Evolutionary conservation across 2,113 vertebrate species (phyloP), one percentile per base, ranked within the genome.

Genomic region (Tenebrosternarchus preto): DNA sequence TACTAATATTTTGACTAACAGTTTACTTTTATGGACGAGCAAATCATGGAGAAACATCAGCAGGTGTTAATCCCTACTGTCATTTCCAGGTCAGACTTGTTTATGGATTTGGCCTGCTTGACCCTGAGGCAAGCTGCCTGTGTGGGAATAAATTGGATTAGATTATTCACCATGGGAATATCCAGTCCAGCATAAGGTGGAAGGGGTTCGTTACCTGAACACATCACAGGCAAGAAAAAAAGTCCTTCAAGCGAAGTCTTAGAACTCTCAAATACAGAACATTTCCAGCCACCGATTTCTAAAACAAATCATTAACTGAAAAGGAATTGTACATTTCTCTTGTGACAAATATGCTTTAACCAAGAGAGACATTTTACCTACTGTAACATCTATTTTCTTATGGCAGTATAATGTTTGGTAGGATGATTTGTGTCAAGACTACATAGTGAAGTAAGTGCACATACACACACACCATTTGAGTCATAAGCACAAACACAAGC

Each of bases 11-110:
- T 50, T 50, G 43, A 50, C 43, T 50, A 50, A 50, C 43, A 50
- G 12, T 15, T 50, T 50, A 15, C 31, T 4, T 16, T 17, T 1
- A 15, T 66, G 24, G 24, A 63, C 27, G 16, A 63, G 24, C 17
- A 11, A 63, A 63, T 27, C 24, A 63, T 2, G 24, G 56, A 71
- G 50, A 53, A 20, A 4, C 20, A 15, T 25, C 7, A 60, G n/a
- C 56, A 27, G 17, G 15, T 39, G 63, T 56, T 24, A 15, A n/a
- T 56, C 20, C 20, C 25, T 20, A 19, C 9, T 55, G 75, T 9
- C 61, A 53, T 69, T 76, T 80, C 16, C 66, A 64, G 64, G 33
- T 60, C 12, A 64, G 64, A 56, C 31, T 60, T 76, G 66, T 74
- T 72, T 73, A 53, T 70, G 64, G 50, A 70, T 83, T 53, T 31